phyloP scores from a whole-genome alignment of 2,888 invertebrate species.

The Erebia palarica region DNA sequence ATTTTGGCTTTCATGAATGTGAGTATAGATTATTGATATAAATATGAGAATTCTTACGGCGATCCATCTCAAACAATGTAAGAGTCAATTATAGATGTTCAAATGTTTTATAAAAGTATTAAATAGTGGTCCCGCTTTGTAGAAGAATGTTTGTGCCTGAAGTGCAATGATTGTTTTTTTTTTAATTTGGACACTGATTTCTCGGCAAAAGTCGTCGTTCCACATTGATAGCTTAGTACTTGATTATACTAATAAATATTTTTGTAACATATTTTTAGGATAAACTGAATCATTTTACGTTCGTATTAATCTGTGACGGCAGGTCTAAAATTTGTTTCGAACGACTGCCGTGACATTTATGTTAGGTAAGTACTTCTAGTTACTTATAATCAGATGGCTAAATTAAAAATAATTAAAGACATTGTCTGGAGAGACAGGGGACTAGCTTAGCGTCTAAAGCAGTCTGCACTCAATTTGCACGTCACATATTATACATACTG shows the following conservation, averaged over 20 bases:
- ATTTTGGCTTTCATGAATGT: slow-evolving; percentile 39
- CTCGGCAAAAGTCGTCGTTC: slow-evolving; percentile 51
- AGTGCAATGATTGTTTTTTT: slow-evolving; percentile 54
- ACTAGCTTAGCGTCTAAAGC: slow-evolving; percentile 21
- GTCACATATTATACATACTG: not conserved
- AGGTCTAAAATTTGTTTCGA: slow-evolving; percentile 66
- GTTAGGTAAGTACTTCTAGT: slow-evolving; percentile 1
- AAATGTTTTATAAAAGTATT: slow-evolving; percentile 59
- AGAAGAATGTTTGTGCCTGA: slow-evolving; percentile 61
- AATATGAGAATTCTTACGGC: slow-evolving; percentile 40
- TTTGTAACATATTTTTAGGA: slow-evolving; percentile 41
- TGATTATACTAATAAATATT: slow-evolving; percentile 29
- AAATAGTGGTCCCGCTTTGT: slow-evolving; percentile 51
- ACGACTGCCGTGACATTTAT: slow-evolving; percentile 51
- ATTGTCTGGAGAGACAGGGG: not conserved
- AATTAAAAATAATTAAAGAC: not conserved
- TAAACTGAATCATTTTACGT: slow-evolving; percentile 16
- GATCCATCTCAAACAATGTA: slow-evolving; percentile 51
- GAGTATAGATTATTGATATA: slow-evolving; percentile 42
- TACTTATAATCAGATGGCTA: not conserved
- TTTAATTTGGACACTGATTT: slow-evolving; percentile 31
- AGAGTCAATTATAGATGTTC: slow-evolving; percentile 74
- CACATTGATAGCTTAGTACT: slow-evolving; percentile 49
- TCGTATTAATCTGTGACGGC: slow-evolving; percentile 44
- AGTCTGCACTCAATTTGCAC: not conserved